These are phyloP conservation scores for Oryzias melastigma DNA, from an alignment of 2,113 vertebrate genomes.

Conservation along the genomic window DNA sequence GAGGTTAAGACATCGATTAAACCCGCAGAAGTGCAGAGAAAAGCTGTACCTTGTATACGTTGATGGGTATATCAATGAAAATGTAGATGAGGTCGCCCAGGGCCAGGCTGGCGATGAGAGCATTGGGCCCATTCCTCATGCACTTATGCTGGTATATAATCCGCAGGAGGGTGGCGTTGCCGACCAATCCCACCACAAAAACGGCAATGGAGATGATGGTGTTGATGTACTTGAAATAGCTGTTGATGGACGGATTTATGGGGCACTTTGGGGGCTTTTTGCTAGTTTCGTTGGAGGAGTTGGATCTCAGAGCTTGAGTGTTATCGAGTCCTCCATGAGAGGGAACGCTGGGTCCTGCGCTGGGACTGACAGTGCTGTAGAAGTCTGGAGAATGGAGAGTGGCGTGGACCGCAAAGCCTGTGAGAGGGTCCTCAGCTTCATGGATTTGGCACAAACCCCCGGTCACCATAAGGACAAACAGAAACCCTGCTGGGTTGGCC, in stretches of 20 bases:
- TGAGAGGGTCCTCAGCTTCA: constrained; percentile 28
- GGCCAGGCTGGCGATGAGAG: constrained; percentile 95
- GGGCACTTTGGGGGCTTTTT: constrained; percentile 61
- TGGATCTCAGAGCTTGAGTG: constrained; percentile 3
- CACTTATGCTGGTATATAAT: constrained; percentile 99
- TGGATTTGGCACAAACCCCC: constrained; percentile 75
- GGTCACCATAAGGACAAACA: constrained; percentile 71
- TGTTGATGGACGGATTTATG: constrained; percentile 72
- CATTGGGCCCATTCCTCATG: constrained; percentile 98
- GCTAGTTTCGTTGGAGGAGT: constrained; percentile 21
- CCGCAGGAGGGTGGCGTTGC: constrained; percentile 92
- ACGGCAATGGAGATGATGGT: constrained; percentile 88
- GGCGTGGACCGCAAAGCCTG: constrained; percentile 29
- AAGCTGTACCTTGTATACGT: constrained; percentile 88
- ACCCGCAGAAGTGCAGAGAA: not conserved
- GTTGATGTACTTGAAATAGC: constrained; percentile 92
- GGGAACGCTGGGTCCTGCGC: not conserved
- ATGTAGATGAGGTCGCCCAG: constrained; percentile 97
- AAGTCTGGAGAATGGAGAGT: constrained; percentile 42
- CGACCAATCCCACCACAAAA: constrained; percentile 94
- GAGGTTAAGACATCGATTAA: constrained; percentile 1
- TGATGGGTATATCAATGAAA: constrained; percentile 91
- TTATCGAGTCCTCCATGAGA: not conserved
- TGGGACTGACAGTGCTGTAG: constrained; percentile 48
- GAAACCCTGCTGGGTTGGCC: constrained; percentile 43